Base-by-base conservation (phyloP, 2,113 vertebrate genomes). In the Rhipidura dahli region DNA sequence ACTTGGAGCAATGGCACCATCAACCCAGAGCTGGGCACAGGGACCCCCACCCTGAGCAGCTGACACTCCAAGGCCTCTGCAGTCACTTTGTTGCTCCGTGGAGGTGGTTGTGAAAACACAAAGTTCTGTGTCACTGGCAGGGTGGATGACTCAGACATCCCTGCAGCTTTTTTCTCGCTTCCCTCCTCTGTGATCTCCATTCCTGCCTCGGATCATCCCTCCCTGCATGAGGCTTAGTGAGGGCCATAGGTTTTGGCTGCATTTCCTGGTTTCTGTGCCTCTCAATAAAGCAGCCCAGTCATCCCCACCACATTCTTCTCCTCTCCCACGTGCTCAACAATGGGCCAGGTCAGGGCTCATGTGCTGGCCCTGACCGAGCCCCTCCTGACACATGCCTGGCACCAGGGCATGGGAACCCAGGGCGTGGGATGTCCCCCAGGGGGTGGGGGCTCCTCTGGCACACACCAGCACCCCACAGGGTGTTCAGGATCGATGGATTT, bases 101-200 rank as follows among this genome's bases (percentile, higher is more conserved):
- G 92, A 39, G 57, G 77, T 51, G 64, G n/a, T n/a, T 63, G 68
- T 51, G 82, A 39, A 61, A 57, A 76, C 82, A 47, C 6, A 1
- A 20, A 75, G 51, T 39, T 75, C 3, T 31, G 40, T 92, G 81
- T 33, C 57, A 49, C 64, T 53, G 73, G 68, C 63, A 71, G 75
- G 51, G 21, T 7, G 44, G 37, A 21, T 80, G 92, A 87, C 59
- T 92, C 89, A 40, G 60, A 60, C 56, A 51, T 79, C 56, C 92
- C 94, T 63, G 85, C 31, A 76, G 86, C 45, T 33, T 60, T 72
- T n/a, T 54, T 7, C 66, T 50, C 33, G 6, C 60, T 73, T 65
- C 37, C 39, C 77, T 92, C 30, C 71, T 66, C 89, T 63, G 53
- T 51, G 42, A 81, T 64, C 86, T 63, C 53, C 90, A 33, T 69